Evolutionary conservation across 2,113 vertebrate genomes (phyloP), one percentile per base, ranked within the genome.

Genomic region (Vanacampus margaritifer): DNA sequence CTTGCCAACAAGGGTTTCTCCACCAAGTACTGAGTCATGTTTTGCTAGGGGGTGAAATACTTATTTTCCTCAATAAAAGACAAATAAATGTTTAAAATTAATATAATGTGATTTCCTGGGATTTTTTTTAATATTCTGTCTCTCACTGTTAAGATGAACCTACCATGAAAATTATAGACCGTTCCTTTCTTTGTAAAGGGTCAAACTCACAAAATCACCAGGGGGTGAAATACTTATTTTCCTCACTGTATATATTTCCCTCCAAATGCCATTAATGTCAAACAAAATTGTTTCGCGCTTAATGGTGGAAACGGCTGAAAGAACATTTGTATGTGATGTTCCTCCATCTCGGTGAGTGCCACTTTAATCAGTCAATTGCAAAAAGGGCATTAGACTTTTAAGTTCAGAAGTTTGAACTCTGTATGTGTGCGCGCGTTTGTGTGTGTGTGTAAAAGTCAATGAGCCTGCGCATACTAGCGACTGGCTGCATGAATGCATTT

Each of bases 341-440:
- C 37, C 36, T 64, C 53, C 37, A 70, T 51, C 19, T 74, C 26
- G 56, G 0, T 61, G 67, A 58, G 39, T 39, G 67, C 12, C 45
- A 51, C 37, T 79, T 76, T 56, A 79, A 72, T 72, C 36, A 67
- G 24, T 65, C 23, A 32, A 61, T 51, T 28, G 60, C 28, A 69
- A 57, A n/a, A 78, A 28, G 35, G 45, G 17, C 70, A 62, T 50
- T 32, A 59, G 26, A 26, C 8, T 57, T 24, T 67, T 26, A 35
- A 39, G 24, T 75, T 75, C 60, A 63, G 11, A 16, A 62, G 35
- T 43, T 70, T 32, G 24, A 57, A 57, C 26, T 61, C 68, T n/a
- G 17, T 69, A 65, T 73, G 35, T 72, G 35, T 17, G 16, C 67
- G 68, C 71, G 35, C 17, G 16, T 67, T 65, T 71, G 35, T 21